Evolutionary conservation across 2,113 vertebrate genomes (phyloP).

Genomic region (Aptenodytes forsteri): DNA sequence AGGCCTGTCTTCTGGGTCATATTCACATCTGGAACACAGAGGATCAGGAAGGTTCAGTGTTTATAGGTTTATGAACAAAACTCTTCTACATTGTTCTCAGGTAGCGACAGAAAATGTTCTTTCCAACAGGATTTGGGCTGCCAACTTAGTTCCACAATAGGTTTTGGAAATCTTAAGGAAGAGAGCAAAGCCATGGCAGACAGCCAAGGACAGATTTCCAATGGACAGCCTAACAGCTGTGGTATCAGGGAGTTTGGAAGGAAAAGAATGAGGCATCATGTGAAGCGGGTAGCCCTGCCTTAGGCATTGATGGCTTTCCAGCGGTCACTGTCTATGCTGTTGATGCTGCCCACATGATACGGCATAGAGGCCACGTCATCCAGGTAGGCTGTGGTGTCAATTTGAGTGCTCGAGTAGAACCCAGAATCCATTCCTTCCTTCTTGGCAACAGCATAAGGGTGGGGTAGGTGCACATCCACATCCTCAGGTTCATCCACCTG

Average conservation of each 20-base stretch:
- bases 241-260: neutral
- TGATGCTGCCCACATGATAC: conserved; percentile 85
- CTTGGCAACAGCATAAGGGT: conserved; percentile 84
- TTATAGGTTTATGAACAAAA: conserved; percentile 6
- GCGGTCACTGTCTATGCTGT: conserved; percentile 91
- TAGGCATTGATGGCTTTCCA: conserved; percentile 90
- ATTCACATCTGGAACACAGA: neutral
- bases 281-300: neutral
- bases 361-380: conserved; percentile 93
- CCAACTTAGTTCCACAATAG: neutral
- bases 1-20: neutral
- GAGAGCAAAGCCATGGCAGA: neutral
- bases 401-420: conserved; percentile 93
- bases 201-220: neutral
- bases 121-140: neutral
- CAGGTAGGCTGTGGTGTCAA: conserved; percentile 88
- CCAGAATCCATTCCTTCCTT: conserved; percentile 84
- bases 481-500: conserved; percentile 96
- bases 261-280: neutral
- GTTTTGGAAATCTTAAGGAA: conserved; percentile 31
- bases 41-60: neutral
- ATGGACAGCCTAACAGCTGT: neutral
- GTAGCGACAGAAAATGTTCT: neutral
- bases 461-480: conserved; percentile 91
- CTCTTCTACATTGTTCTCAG: neutral